phyloP scores from a whole-genome alignment of 2,113 vertebrate genomes.

The Nothocercus julius region DNA sequence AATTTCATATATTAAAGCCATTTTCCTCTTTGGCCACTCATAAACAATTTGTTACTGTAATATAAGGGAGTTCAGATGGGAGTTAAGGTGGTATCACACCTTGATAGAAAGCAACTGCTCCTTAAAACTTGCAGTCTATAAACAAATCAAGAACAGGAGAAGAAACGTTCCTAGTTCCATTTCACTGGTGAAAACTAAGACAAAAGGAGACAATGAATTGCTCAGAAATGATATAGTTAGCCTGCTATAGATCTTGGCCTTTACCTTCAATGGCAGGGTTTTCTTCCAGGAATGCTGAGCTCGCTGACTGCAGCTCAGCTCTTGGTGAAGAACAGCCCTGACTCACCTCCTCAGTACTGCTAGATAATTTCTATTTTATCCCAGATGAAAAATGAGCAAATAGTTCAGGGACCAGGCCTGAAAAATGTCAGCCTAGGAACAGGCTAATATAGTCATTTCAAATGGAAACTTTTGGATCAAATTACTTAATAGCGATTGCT shows the following conservation, averaged over 20 bases:
- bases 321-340: accelerated
- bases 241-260: neutral
- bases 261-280: accelerated
- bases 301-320: accelerated
- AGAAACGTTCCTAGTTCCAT: neutral
- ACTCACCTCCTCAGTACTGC: neutral
- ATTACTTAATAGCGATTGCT: neutral
- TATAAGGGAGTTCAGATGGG: neutral
- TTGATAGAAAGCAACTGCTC: neutral
- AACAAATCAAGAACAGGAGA: neutral
- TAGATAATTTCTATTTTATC: neutral
- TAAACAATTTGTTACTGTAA: neutral
- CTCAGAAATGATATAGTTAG: no score
- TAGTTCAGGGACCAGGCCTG: neutral
- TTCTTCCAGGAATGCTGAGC: accelerated
- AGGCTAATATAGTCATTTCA: neutral
- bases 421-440: neutral
- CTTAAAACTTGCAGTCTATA: neutral
- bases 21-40: neutral
- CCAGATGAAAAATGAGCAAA: neutral
- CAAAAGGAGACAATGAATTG: neutral
- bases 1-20: neutral
- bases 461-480: neutral
- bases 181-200: neutral
- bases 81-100: neutral